Evolutionary conservation across 2,888 invertebrate species (phyloP).

Genomic region (Agrotis exclamationis): DNA sequence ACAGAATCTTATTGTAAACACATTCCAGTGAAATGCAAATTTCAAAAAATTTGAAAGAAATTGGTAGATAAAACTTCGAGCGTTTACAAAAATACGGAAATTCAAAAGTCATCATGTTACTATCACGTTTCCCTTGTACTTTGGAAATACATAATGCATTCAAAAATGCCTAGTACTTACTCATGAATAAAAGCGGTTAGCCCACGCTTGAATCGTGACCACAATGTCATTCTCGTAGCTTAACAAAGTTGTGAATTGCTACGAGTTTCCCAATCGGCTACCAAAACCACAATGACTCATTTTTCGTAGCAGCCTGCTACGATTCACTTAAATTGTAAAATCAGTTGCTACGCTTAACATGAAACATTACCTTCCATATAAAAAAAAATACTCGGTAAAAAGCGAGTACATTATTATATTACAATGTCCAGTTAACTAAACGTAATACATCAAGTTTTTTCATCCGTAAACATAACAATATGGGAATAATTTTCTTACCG

Average conservation of each 20-base stretch:
- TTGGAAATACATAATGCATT: slow-evolving; percentile 14
- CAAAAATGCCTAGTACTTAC: not conserved
- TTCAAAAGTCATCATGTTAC: too few relatives aligned
- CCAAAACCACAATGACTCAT: slow-evolving; percentile 25
- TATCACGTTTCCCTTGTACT: not conserved
- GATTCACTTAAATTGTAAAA: slow-evolving; percentile 30
- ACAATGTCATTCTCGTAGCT: slow-evolving; percentile 19
- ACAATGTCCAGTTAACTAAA: slow-evolving; percentile 47
- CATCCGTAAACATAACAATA: slow-evolving; percentile 53
- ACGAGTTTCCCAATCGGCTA: slow-evolving; percentile 47
- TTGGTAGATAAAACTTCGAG: too few relatives aligned
- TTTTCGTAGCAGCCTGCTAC: slow-evolving; percentile 35
- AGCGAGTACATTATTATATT: slow-evolving; percentile 30
- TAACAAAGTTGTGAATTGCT: slow-evolving; percentile 48
- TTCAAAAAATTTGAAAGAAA: too few relatives aligned
- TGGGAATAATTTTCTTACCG: slow-evolving; percentile 57
- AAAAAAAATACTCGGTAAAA: slow-evolving; percentile 38
- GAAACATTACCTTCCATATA: slow-evolving; percentile 35
- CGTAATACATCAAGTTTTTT: slow-evolving; percentile 48
- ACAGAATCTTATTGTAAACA: too few relatives aligned
- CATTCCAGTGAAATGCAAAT: too few relatives aligned
- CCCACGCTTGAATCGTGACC: slow-evolving; percentile 6
- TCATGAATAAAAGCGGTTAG: slow-evolving; percentile 4
- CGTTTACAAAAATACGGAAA: too few relatives aligned
- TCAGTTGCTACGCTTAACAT: slow-evolving; percentile 22